Conservation (phyloP, 2,797 vertebrate species). For the Chelon auratus region DNA sequence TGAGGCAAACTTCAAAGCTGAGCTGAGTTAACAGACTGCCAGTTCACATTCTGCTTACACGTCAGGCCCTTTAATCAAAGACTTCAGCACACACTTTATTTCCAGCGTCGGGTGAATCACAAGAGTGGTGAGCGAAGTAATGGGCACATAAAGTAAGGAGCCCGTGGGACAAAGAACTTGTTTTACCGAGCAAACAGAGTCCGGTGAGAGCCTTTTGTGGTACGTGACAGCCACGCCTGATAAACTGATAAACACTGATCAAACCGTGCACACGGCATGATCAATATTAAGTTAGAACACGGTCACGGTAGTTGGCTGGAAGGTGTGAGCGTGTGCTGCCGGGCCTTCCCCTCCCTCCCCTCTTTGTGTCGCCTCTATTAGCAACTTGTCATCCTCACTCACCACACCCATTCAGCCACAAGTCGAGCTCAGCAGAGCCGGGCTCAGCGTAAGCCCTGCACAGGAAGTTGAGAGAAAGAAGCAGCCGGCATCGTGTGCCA, state of each 20-base stretch:
- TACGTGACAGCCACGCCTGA: background rate
- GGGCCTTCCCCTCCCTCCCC: too few species aligned
- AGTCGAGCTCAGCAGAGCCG: background rate
- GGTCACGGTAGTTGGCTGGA: too few species aligned
- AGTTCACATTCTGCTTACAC: background rate
- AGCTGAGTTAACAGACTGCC: background rate
- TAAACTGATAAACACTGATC: background rate
- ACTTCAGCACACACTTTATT: slow-evolving; percentile 2
- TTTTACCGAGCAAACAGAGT: background rate
- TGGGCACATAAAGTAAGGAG: background rate
- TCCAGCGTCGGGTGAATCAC: slow-evolving; percentile 12
- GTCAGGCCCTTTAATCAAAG: slow-evolving; percentile 1
- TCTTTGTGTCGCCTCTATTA: too few species aligned
- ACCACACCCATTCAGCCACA: slow-evolving; percentile 39
- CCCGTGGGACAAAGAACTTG: background rate
- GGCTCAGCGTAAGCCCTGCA: background rate
- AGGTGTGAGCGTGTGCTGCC: too few species aligned
- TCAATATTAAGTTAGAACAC: background rate
- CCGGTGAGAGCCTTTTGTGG: background rate
- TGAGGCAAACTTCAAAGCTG: background rate
- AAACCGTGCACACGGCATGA: too few species aligned
- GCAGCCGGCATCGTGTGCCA: slow-evolving; percentile 1
- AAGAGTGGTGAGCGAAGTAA: background rate
- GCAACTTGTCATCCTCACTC: slow-evolving; percentile 20
- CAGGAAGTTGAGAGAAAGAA: slow-evolving; percentile 38